A percentile compares a stretch with the other conserved stretches of the same genome.
Conservation (phyloP, 2,888 invertebrate species). For the Athalia cordata region DNA sequence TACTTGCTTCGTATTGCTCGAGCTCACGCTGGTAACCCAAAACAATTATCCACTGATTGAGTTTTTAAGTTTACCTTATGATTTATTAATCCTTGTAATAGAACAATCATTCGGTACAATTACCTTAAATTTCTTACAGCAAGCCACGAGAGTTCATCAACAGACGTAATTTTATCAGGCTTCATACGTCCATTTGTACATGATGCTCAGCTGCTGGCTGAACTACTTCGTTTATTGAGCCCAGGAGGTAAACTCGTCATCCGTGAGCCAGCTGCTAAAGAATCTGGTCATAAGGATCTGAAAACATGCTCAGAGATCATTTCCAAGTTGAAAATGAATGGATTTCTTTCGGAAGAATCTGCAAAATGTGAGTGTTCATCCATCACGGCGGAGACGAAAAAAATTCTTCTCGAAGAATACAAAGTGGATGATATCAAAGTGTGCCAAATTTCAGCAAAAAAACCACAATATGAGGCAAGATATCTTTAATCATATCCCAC, state of each 20-base stretch:
- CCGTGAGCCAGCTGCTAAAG: conserved; percentile 71
- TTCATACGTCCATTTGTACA: conserved; percentile 68
- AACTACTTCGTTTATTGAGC: conserved; percentile 78
- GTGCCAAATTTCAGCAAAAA: conserved; percentile 63
- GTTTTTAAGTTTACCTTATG: neutral
- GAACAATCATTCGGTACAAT: conserved; percentile 27
- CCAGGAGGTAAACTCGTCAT: conserved; percentile 79
- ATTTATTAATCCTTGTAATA: conserved; percentile 4
- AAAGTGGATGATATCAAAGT: conserved; percentile 49
- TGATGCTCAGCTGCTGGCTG: conserved; percentile 74
- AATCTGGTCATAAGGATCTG: conserved; percentile 50
- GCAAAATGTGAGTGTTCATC: conserved; percentile 43
- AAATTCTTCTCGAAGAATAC: conserved; percentile 47
- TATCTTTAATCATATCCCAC: conserved; percentile 39
- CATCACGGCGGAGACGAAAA: conserved; percentile 38
- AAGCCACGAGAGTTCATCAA: conserved; percentile 77
- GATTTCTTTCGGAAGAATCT: conserved; percentile 75
- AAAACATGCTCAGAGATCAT: conserved; percentile 65
- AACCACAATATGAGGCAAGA: conserved; percentile 66
- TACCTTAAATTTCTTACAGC: conserved; percentile 70
- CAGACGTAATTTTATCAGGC: conserved; percentile 78
- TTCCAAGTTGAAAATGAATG: conserved; percentile 79
- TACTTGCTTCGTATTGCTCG: no score
- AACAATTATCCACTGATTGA: neutral
- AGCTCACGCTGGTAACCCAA: neutral